Percentiles rank a stretch among this genome's conserved stretches.
Evolutionary conservation across 2,888 invertebrate genomes (phyloP).

Genomic region (Drosophila emarginata): DNA sequence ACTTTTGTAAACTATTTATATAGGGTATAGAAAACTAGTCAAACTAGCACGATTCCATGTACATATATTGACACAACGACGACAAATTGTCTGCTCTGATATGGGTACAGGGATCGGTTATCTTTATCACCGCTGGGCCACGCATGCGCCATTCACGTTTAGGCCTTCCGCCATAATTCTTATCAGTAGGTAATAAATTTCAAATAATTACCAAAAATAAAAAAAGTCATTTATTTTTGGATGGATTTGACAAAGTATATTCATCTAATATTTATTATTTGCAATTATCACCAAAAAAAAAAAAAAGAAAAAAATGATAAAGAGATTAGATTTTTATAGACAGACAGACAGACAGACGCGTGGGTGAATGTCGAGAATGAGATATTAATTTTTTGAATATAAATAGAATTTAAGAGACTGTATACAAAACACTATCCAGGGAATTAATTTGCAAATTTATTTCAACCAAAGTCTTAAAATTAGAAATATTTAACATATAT

Average conservation of each 20-base stretch:
- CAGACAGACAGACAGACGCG: background rate
- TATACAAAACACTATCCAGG: too few relatives aligned
- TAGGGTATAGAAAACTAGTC: conserved; percentile 1
- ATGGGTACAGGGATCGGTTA: background rate
- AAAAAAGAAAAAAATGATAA: background rate
- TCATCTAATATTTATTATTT: background rate
- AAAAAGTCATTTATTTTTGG: background rate
- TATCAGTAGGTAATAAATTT: background rate
- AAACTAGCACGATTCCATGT: background rate
- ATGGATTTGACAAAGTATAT: background rate
- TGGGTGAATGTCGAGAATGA: background rate
- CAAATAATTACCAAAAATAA: background rate
- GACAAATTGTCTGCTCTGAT: background rate
- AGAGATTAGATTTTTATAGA: background rate
- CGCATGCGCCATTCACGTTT: conserved; percentile 3
- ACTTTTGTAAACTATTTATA: background rate
- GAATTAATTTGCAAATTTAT: background rate
- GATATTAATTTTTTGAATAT: background rate
- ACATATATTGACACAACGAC: background rate
- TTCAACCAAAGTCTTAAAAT: background rate
- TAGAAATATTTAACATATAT: too few relatives aligned
- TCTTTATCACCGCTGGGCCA: background rate
- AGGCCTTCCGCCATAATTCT: background rate
- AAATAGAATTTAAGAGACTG: background rate
- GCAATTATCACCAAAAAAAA: too few relatives aligned